Evolutionary conservation across 2,797 vertebrate genomes (phyloP), one percentile per base, ranked within the genome.

Genomic region (Masticophis lateralis): DNA sequence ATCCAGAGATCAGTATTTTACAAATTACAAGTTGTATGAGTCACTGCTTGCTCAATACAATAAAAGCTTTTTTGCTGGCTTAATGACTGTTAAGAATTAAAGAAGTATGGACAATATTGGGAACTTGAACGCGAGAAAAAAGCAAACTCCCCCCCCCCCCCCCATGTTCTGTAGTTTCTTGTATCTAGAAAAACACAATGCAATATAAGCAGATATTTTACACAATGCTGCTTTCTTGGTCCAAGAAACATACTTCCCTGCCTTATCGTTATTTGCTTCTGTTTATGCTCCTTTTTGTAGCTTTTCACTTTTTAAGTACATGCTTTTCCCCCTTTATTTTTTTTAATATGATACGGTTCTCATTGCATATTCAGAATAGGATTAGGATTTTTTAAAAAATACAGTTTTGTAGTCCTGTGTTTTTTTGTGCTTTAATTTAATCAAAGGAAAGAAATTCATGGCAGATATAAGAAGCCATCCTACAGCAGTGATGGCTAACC

Each of bases 121-220:
- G 74, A 43, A 83, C 4, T 5, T 83, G 20, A 83, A 83, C 9
- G 0, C 0, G 9, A 25, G 9, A 47, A 25, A 43, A 83, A 83
- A 47, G 7, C 16, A 22, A 47, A 22, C 0, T 5, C 1, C 11
- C 1, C 59, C 59, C n/a, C 5, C 2, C 11, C 3, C 20, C 59
- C n/a, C 13, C 6, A 25, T 25, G 9, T 43, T 83, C 20, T 83
- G 74, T 43, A 43, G 37, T 83, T 83, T 43, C 37, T 83, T 47
- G 74, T 22, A 11, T 47, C 18, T 83, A 47, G 20, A 25, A 83
- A 83, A 83, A 22, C 20, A 25, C 37, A 32, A 8, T 43, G 74
- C 20, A 83, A 11, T 25, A 12, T 43, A 47, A 83, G 20, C 37
- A 32, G 53, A 20, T 57, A 37, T 56, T 56, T 88, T 57, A 57